These are phyloP conservation scores for Crax fasciolata DNA, from an alignment of 2,797 vertebrate species.

Conservation along the genomic window DNA sequence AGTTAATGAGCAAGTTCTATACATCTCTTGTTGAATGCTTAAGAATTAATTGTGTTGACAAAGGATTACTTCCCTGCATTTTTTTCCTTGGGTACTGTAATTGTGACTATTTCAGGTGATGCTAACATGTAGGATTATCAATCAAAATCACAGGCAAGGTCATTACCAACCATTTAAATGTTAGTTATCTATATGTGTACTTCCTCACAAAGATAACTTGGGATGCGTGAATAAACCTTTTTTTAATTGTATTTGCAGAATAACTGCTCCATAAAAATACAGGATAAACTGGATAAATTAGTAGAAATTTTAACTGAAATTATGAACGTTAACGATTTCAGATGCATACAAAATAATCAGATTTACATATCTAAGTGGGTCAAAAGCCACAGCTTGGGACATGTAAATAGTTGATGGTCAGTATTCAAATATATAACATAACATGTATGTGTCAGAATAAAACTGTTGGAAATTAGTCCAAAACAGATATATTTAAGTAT, in stretches of 20 bases:
- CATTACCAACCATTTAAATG: background rate
- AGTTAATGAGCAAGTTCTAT: background rate
- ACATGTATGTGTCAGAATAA: background rate
- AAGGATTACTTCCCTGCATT: background rate
- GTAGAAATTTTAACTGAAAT: background rate
- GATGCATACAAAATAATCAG: background rate
- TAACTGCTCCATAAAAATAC: background rate
- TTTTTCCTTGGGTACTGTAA: background rate
- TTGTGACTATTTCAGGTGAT: background rate
- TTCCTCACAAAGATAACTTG: background rate
- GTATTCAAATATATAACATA: background rate
- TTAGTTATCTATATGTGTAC: background rate
- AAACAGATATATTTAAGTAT: background rate
- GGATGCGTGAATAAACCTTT: background rate
- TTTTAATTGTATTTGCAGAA: background rate
- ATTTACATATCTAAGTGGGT: background rate
- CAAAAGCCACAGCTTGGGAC: background rate
- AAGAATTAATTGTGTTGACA: slow-evolving; percentile 11
- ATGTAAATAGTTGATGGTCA: background rate
- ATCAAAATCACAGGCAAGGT: background rate
- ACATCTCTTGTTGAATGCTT: background rate
- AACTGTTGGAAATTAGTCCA: background rate
- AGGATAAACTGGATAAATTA: background rate
- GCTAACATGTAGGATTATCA: background rate
- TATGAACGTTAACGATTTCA: background rate